Base-by-base conservation (phyloP, 1,140 invertebrate species). In the Bactericera cockerelli region DNA sequence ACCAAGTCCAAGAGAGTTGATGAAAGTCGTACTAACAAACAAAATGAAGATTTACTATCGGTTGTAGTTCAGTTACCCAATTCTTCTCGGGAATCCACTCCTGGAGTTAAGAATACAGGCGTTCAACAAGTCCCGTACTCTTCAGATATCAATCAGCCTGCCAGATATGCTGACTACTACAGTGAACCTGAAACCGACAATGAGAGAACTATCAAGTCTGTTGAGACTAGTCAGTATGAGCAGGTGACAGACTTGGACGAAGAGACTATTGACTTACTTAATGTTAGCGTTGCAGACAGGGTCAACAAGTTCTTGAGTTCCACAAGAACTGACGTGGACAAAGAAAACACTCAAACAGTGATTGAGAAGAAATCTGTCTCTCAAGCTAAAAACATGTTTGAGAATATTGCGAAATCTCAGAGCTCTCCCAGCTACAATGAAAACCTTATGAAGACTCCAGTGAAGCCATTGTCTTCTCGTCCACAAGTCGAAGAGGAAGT, bases 11-110 rank as follows among this genome's bases (percentile, higher is more conserved):
- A 25, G 56, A 62, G 21, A 61, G 63, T 22, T 58, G 65, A 38
- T 26, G 36, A 26, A 53, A 61, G 61, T 24, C 22, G 21, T 16
- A 57, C 28, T 16, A 59, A 49, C 10, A 49, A 58, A 61, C 39
- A 36, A 26, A 59, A 55, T 16, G 33, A 21, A 61, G 38, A 60
- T 57, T 57, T 59, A 49, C 53, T 63, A 31, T 60, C 59, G 59
- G 79, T 83, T 61, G 73, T 77, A 59, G 71, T 80, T 22, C 78
- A 82, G 67, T 78, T 80, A 66, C 81, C 81, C 0, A 83, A 80
- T 70, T 84, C 82, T 55, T 84, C 82, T 0, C 67, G 82, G 36
- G 83, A 85, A 68, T 81, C 80, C 21, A 81, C 81, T 11, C 82
- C 82, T 4, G 63, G 63, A 2, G 22, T 42, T 24, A 53, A 63